Percentiles rank a stretch among this genome's conserved stretches.
Evolutionary conservation across 53 echinoderm and acorn worm genomes (phyloP).

Genomic region (Actinopyga echinites): DNA sequence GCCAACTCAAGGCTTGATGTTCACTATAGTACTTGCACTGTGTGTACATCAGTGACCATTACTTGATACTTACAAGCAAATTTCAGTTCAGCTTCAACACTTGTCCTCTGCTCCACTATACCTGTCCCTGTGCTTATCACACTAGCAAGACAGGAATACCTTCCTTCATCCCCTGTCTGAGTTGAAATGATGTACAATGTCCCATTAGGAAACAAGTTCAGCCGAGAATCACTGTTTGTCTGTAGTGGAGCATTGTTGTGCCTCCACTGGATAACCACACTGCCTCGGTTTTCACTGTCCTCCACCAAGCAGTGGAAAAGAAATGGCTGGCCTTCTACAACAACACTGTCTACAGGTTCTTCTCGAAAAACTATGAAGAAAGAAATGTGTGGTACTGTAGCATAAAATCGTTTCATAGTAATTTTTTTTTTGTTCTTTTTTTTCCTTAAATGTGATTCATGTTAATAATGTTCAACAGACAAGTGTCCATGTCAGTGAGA

Average conservation of each 20-base stretch:
- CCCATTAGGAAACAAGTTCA: slow-evolving; percentile 74
- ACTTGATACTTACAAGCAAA: slow-evolving; percentile 94
- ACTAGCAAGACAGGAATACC: slow-evolving; percentile 70
- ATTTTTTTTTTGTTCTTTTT: not conserved
- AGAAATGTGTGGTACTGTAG: not conserved
- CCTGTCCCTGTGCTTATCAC: slow-evolving; percentile 34
- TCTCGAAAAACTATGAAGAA: slow-evolving; percentile 66
- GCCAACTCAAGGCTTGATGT: no score
- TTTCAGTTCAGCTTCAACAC: slow-evolving; percentile 62
- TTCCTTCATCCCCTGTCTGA: slow-evolving; percentile 70
- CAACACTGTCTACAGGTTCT: slow-evolving; percentile 74
- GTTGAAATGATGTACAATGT: slow-evolving; percentile 67
- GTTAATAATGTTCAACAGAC: no score
- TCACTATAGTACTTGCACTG: no score
- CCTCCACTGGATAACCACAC: slow-evolving; percentile 69
- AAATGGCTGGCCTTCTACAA: slow-evolving; percentile 62
- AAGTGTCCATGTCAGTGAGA: no score
- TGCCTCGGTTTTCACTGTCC: slow-evolving; percentile 60
- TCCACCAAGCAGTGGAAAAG: slow-evolving; percentile 74
- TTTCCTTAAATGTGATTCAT: no score
- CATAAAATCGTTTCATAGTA: not conserved
- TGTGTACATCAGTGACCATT: no score
- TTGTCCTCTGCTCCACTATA: slow-evolving; percentile 57
- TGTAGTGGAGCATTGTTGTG: slow-evolving; percentile 54
- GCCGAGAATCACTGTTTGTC: slow-evolving; percentile 29